Evolutionary conservation across 1,140 invertebrate species (phyloP), one percentile per base, ranked within the genome.

Genomic region (Acromyrmex charruanus): DNA sequence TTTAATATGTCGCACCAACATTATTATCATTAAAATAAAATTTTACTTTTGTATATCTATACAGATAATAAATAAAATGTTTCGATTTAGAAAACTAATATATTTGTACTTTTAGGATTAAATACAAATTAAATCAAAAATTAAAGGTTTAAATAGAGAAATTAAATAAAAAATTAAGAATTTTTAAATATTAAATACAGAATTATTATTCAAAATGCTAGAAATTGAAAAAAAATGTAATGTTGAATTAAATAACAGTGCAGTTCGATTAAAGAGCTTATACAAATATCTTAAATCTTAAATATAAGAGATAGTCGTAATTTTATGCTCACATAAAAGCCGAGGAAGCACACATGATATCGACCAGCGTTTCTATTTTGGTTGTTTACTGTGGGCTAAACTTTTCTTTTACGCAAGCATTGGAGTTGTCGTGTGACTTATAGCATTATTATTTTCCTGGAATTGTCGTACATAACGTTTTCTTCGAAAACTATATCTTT

Each of bases 281-380:
- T 7, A 25, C 9, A 39, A 10, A n/a, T n/a, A n/a, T n/a, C n/a
- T n/a, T n/a, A n/a, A n/a, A n/a, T n/a, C n/a, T 55, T n/a, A 65
- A 35, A n/a, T 25, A n/a, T 21, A 44, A 2, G 18, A 71, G 21
- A 53, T 25, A 51, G 72, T 74, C 69, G 89, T 89, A 87, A 86
- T 92, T 88, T 93, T 74, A 85, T 88, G 16, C 81, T 90, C 77
- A 77, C 61, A 88, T 90, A 87, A 86, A 91, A 91, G 87, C 90
- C 68, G 69, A 91, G 90, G 69, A 82, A 65, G 84, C 88, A 91
- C 94, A 95, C 93, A 94, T 93, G 93, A 89, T 94, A 95, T 95
- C 93, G 93, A 94, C 88, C 93, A 88, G 66, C 31, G 81, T 94
- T 94, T 94, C 93, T 94, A 94, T 94, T 95, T 94, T 93, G 93